Evolutionary conservation across 2,113 vertebrate species (phyloP), one percentile per base, ranked within the genome.

Genomic region (Nannobrachium achirus): DNA sequence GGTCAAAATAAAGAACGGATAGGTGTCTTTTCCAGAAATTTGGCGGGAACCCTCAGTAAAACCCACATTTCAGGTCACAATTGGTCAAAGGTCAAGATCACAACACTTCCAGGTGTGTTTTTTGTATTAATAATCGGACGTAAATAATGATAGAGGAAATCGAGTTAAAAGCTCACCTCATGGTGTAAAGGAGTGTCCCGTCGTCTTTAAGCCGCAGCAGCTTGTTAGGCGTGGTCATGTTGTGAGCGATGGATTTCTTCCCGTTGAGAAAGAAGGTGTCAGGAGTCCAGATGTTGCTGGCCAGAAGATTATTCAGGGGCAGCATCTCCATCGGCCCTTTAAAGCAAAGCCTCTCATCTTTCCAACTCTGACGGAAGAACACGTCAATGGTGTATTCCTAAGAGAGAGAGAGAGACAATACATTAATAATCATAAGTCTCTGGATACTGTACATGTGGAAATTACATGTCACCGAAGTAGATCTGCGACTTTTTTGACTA

Each of bases 291-390:
- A 99, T 99, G 85, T 98, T 99, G 79, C 96, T 97, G 84, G 98
- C 98, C 0, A 99, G 93, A 3, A 99, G 93, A 63, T 98, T 98
- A 80, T 99, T 99, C 57, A 99, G 91, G 16, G 96, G 92, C 1
- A 99, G 94, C 59, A 94, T 95, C 75, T 96, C 93, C 95, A 99
- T 98, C 0, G 98, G 97, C 2, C 97, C 98, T 82, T 98, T 94
- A 42, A 98, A 99, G 51, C 95, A 92, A 44, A 99, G 92, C 16
- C 98, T 87, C 78, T 99, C 97, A 0, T 99, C 98, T 19, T 98
- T 97, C 98, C 98, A 99, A 88, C 96, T 99, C 87, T 99, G 98
- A n/a, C 98, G 94, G 82, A 99, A 99, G 78, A 99, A 99, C 59
- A 99, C 96, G 0, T 99, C 98, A 0, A 99, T 98, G 2, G 97